Percentiles rank a stretch among this genome's conserved stretches.
Evolutionary conservation across 2,797 vertebrate species (phyloP).

Genomic region (Cetoscarus ocellatus): DNA sequence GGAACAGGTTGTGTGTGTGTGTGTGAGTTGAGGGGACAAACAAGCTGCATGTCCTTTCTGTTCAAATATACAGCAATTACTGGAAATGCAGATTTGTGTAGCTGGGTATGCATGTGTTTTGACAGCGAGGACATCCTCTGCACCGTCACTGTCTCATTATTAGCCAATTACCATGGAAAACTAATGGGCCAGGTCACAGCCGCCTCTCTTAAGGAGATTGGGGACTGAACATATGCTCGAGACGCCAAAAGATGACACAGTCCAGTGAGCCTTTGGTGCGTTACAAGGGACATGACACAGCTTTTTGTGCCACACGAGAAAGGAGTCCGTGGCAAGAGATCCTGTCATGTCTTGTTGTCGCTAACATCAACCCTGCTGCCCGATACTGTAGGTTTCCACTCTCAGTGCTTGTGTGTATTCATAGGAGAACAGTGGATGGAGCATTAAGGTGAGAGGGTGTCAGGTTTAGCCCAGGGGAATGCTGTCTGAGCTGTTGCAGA

Average conservation of each 20-base stretch:
- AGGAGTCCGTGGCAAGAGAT: constrained; percentile 52
- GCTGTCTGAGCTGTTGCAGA: constrained; percentile 47
- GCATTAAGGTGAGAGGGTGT: constrained; percentile 61
- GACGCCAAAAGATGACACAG: constrained; percentile 65
- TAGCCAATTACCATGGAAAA: constrained; percentile 78
- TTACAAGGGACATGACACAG: constrained; percentile 62
- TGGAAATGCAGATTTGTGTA: constrained; percentile 65
- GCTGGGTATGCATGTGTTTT: constrained; percentile 67
- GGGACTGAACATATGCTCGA: constrained; percentile 76
- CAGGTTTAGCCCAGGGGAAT: constrained; percentile 57
- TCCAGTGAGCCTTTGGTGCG: constrained; percentile 61
- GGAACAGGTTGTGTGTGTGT: constrained; percentile 39
- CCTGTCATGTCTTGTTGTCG: constrained; percentile 72
- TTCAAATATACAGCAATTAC: constrained; percentile 79
- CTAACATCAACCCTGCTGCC: constrained; percentile 68
- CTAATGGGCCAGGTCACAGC: constrained; percentile 73
- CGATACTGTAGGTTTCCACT: constrained; percentile 53
- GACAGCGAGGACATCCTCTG: constrained; percentile 70
- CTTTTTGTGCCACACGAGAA: constrained; percentile 62
- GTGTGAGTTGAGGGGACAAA: background rate
- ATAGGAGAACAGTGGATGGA: constrained; percentile 62
- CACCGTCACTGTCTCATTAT: constrained; percentile 73
- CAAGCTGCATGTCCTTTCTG: constrained; percentile 53
- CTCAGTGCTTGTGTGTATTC: constrained; percentile 60
- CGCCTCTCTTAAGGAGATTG: constrained; percentile 61